These are phyloP conservation scores for Thumatha senex DNA, from an alignment of 2,888 invertebrate species.

Conservation along the genomic window DNA sequence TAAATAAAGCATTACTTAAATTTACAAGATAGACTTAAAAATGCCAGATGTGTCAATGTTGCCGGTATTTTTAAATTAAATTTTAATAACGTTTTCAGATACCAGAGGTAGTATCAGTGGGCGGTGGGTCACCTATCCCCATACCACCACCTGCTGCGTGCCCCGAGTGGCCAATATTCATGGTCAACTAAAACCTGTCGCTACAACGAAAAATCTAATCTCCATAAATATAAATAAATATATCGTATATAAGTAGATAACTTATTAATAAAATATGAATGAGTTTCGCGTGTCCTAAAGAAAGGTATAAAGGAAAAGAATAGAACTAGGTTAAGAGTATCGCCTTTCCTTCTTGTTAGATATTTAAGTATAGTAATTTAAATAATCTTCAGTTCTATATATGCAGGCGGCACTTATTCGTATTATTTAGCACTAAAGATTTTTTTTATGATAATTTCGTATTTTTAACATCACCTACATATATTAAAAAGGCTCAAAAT, in stretches of 20 bases:
- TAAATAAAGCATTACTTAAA: too few relatives aligned
- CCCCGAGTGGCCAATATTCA: constrained; percentile 77
- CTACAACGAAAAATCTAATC: constrained; percentile 17
- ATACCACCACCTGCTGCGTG: constrained; percentile 74
- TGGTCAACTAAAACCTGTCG: constrained; percentile 62
- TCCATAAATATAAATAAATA: constrained; percentile 13
- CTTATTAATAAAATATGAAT: constrained; percentile 13
- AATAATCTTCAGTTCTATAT: neutral
- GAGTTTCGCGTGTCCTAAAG: constrained; percentile 1
- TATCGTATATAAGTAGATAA: constrained; percentile 3
- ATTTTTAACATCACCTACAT: constrained; percentile 14
- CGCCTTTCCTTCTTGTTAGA: neutral
- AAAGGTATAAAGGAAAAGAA: neutral
- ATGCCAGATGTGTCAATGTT: too few relatives aligned
- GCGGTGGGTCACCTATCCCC: constrained; percentile 74
- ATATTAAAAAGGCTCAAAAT: constrained; percentile 32
- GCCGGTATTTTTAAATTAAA: too few relatives aligned
- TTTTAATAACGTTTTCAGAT: constrained; percentile 51
- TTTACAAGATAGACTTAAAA: too few relatives aligned
- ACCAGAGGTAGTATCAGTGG: constrained; percentile 73
- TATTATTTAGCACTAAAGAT: constrained; percentile 16
- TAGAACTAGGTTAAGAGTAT: neutral
- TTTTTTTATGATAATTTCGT: constrained; percentile 5
- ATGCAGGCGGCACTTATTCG: constrained; percentile 11
- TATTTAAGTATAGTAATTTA: neutral